Conservation (phyloP, 2,113 vertebrate species). For the Nannospalax galili region DNA sequence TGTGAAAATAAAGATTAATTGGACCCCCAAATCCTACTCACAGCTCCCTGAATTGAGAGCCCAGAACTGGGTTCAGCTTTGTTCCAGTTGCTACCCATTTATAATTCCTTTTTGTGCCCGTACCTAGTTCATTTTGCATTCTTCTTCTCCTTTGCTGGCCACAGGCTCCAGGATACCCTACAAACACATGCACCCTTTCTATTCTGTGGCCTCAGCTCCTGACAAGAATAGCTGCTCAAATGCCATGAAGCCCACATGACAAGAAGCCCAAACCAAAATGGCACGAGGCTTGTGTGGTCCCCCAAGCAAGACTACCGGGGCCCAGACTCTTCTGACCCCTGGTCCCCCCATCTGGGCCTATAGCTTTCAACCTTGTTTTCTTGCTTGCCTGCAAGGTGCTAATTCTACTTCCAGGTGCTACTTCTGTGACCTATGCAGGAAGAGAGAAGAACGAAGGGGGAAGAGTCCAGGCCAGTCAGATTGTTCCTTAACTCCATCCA, state of each 20-base stretch:
- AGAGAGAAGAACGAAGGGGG: neutral
- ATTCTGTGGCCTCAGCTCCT: neutral
- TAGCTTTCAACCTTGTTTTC: neutral
- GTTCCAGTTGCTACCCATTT: neutral
- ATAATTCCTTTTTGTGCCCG: neutral
- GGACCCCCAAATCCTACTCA: neutral
- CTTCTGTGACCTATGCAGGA: neutral
- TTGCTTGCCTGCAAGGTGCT: neutral
- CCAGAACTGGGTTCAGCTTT: neutral
- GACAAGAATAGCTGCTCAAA: neutral
- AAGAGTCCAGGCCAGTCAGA: neutral
- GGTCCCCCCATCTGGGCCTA: neutral
- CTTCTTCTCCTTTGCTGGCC: neutral
- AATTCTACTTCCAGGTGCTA: neutral
- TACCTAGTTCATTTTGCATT: neutral
- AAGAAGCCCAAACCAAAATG: neutral
- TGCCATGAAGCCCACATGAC: fast-evolving
- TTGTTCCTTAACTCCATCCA: neutral
- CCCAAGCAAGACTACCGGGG: too few relatives aligned
- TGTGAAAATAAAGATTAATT: neutral
- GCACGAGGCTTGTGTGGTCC: neutral
- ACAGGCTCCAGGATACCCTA: neutral
- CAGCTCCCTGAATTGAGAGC: neutral
- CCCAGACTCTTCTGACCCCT: neutral
- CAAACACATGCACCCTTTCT: neutral